Evolutionary conservation across 2,888 invertebrate genomes (phyloP), one percentile per base, ranked within the genome.

Genomic region (Subacronicta megacephala): DNA sequence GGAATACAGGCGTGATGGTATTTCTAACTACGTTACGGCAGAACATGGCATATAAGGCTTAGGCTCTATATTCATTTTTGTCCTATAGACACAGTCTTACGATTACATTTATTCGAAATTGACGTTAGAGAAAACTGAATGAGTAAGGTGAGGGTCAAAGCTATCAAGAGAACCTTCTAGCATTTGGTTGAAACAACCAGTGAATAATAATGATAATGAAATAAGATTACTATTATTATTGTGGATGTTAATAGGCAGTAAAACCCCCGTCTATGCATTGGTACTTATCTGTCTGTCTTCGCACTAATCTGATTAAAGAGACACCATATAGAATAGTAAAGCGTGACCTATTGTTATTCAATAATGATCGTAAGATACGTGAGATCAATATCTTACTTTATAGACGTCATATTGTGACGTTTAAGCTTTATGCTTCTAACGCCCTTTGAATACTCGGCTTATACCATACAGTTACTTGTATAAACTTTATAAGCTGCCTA

Each of bases 341-440:
- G 66, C 68, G 77, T 72, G 33, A 47, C 45, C 83, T 78, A 89
- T 91, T 90, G 86, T 84, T 82, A 90, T 90, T 89, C 89, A 82
- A 81, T 77, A 76, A 83, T 80, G 77, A 83, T 82, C 79, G 78
- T 63, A 71, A 72, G 75, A 76, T 78, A 84, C 85, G 87, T 89
- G 89, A 82, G 87, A 90, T 90, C 82, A 72, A 83, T 90, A 90
- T 89, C 87, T 73, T 78, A 77, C 78, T 83, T 80, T 84, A 86
- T 82, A 77, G 74, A 60, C 74, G 67, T 80, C 75, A 82, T 84
- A 88, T 82, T 75, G 79, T 77, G 76, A 78, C 78, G 72, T 81
- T 86, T 85, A 81, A 74, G 66, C 79, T 84, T 81, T 81, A 84
- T 78, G 62, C 46, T 26, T 13, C 43, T 49, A 41, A 56, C 53